Base-by-base conservation (phyloP, 2,888 invertebrate species). In the Cataglyphis livida region DNA sequence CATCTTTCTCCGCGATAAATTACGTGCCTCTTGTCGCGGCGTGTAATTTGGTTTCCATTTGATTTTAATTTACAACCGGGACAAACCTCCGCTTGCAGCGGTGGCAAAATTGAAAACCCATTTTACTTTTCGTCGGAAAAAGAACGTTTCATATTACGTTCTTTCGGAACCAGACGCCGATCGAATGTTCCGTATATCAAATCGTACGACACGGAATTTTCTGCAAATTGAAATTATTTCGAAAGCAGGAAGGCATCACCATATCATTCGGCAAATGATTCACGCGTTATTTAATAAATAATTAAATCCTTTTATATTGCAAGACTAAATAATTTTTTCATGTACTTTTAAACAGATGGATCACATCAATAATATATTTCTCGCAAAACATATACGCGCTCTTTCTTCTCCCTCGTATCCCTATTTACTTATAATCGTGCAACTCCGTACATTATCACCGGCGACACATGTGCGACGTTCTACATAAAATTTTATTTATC, bases 121-220 rank as follows among this genome's bases (percentile, higher is more conserved):
- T 84, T 86, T 21, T 73, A 66, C 35, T 71, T 59, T 71, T 64
- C 57, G 44, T 32, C 64, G 48, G 66, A 74, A 74, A 81, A 81
- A 73, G 70, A 4, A 28, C 59, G 70, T 76, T 85, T 74, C 38
- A 74, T 78, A 83, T 85, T 73, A 51, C 83, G 64, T 70, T 51
- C 68, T 66, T 61, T 82, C 73, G 51, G 35, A 76, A 81, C 70
- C 65, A 83, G 74, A 79, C 70, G 62, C 66, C 81, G 74, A 84
- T 88, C 75, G 79, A 85, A 87, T 87, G 75, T 78, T 73, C n/a
- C 82, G 66, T 79, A 73, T 85, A 83, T 86, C 88, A 85, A 85
- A 81, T 38, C 66, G 68, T 66, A 62, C 66, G 66, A 76, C 82
- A 75, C 35, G 64, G 61, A 62, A 66, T 10, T 32, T 35, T 54